Conservation (phyloP, 2,113 vertebrate species). For the Carassius carassius region DNA sequence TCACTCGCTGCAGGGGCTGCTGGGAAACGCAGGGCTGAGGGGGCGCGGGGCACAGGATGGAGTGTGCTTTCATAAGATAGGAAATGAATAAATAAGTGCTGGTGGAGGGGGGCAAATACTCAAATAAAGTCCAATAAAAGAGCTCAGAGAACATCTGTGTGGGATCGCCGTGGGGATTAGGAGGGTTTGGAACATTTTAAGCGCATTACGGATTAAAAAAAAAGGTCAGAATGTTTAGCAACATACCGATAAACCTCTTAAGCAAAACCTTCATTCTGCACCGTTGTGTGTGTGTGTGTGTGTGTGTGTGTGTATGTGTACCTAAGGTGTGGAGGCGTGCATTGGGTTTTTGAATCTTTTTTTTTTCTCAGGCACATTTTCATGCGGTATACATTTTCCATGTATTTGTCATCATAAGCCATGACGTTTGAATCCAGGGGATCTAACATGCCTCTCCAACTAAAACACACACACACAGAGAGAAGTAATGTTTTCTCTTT, state of each 20-base stretch:
- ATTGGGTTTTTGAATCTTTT: background rate
- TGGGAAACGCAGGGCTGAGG: slow-evolving; percentile 40
- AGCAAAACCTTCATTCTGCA: slow-evolving; percentile 76
- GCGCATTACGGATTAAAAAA: slow-evolving; percentile 75
- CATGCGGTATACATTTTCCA: slow-evolving; percentile 32
- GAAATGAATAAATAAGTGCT: slow-evolving; percentile 63
- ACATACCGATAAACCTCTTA: slow-evolving; percentile 80
- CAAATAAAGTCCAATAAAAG: slow-evolving; percentile 72
- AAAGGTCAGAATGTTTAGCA: slow-evolving; percentile 80
- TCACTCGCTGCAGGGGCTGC: slow-evolving; percentile 43
- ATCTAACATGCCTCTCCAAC: slow-evolving; percentile 22
- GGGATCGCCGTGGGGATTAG: slow-evolving; percentile 67
- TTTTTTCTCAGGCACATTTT: slow-evolving; percentile 22
- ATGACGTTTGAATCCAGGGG: slow-evolving; percentile 30
- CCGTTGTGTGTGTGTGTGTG: slow-evolving; percentile 40
- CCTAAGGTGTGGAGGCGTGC: slow-evolving; percentile 42
- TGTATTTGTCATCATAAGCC: slow-evolving; percentile 36
- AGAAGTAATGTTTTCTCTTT: slow-evolving; percentile 19
- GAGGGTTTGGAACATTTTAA: slow-evolving; percentile 71
- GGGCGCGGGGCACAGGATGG: slow-evolving; percentile 50
- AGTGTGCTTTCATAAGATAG: slow-evolving; percentile 63
- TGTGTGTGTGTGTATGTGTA: slow-evolving; percentile 28
- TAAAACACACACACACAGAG: slow-evolving; percentile 9
- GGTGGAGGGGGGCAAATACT: slow-evolving; percentile 53
- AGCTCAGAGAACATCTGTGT: slow-evolving; percentile 70